Evolutionary conservation across 2,113 vertebrate species (phyloP), one percentile per base, ranked within the genome.

Genomic region (Edolisoma coerulescens): DNA sequence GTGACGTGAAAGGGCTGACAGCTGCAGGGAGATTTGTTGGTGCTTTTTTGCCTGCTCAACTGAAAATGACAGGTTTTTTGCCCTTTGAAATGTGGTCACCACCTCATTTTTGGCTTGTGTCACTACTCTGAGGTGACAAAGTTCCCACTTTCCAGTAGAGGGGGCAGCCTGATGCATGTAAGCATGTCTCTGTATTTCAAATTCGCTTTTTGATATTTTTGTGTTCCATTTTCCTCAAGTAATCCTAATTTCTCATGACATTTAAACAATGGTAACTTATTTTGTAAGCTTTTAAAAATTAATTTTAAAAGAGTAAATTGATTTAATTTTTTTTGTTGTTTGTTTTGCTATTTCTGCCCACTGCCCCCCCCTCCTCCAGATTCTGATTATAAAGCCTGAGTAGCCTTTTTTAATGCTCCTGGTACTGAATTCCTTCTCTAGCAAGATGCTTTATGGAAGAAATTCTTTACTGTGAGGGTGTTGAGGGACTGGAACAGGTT

Each of bases 341-440:
- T 24, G 20, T 39, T 73, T 50, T 22, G 3, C 26, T 64, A 1
- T 30, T 49, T 32, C 12, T 21, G 28, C n/a, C 9, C n/a, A n/a
- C n/a, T n/a, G n/a, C 3, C 20, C 14, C 24, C 14, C 12, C 53
- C 3, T 6, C 0, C 9, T 26, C 12, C 14, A 16, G 22, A 35
- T 44, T 37, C 30, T 67, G 44, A 37, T 28, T 53, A 11, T 75
- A 75, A 67, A 75, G 2, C 20, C 27, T 5, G 6, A 73, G 71
- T 11, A 59, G 16, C 11, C 3, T 61, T 30, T 61, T 83, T 70
- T 35, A 53, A 15, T 49, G 42, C 6, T 73, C 6, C 24, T 44
- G 13, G 18, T 80, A 8, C 17, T 13, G 42, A 39, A 11, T 69
- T 90, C 30, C 22, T 64, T 65, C 64, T 74, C 14, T 45, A 74